A percentile compares a stretch with the other conserved stretches of the same genome.
Evolutionary conservation across 2,797 vertebrate species (phyloP).

Genomic region (Manis crassicaudata): DNA sequence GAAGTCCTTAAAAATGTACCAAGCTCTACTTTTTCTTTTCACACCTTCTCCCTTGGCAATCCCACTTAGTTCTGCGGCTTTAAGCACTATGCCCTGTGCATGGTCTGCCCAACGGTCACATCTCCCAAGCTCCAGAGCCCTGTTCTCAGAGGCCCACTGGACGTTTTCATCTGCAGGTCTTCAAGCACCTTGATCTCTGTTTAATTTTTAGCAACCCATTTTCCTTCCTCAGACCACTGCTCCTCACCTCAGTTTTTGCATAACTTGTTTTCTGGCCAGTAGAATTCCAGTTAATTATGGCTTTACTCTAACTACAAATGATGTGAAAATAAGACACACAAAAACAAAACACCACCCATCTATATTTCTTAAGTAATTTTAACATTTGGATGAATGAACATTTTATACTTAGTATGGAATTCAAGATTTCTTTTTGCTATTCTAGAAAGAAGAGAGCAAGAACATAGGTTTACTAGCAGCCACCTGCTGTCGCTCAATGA

Average conservation of each 20-base stretch:
- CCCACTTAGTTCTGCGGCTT: not conserved
- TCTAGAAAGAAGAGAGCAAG: not conserved
- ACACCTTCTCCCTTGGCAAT: not conserved
- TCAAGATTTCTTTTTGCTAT: not conserved
- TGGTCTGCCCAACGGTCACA: not conserved
- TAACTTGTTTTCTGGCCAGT: not conserved
- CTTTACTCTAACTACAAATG: not conserved
- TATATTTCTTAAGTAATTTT: not conserved
- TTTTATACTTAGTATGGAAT: not conserved
- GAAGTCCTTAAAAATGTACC: not conserved
- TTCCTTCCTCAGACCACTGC: not conserved
- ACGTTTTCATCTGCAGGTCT: not conserved
- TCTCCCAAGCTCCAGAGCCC: not conserved
- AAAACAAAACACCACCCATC: not conserved
- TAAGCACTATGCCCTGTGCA: not conserved
- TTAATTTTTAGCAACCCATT: not conserved
- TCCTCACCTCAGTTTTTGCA: not conserved
- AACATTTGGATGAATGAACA: not conserved
- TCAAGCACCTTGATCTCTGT: slow-evolving; percentile 20
- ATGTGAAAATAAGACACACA: not conserved
- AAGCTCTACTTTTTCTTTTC: not conserved
- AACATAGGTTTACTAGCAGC: not conserved
- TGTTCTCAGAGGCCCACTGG: not conserved
- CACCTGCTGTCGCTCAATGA: not conserved
- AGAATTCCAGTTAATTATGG: not conserved